These are phyloP conservation scores for Pachyuromys duprasi DNA, from an alignment of 2,797 vertebrate genomes.

Conservation along the genomic window DNA sequence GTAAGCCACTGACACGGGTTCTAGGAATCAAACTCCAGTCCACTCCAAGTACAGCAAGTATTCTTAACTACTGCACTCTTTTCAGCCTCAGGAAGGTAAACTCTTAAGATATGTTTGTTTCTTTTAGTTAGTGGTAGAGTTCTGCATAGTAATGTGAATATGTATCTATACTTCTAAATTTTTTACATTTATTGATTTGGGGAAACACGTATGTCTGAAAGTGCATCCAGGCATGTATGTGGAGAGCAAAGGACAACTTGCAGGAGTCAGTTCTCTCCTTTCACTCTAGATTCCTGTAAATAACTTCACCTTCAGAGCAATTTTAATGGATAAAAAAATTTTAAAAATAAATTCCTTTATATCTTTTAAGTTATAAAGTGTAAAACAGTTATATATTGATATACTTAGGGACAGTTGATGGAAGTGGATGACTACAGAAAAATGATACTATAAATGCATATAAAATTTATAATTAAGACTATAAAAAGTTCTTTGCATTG, in stretches of 20 bases:
- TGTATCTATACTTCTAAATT: background rate
- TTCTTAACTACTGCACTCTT: background rate
- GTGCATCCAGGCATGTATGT: background rate
- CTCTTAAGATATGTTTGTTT: background rate
- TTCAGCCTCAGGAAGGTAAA: background rate
- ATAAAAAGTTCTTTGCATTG: slow-evolving; percentile 16
- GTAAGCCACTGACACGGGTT: background rate
- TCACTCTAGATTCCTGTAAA: background rate
- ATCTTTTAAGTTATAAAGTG: background rate
- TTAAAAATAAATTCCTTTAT: background rate
- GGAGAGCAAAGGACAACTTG: background rate
- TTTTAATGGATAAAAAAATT: background rate
- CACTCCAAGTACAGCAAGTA: background rate
- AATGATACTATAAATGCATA: background rate
- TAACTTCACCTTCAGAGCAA: background rate
- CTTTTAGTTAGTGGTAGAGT: background rate
- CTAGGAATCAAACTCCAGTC: background rate
- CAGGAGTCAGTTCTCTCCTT: background rate
- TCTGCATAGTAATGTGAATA: background rate
- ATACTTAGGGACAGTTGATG: background rate
- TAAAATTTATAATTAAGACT: slow-evolving; percentile 2
- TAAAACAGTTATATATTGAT: background rate
- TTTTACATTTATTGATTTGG: background rate
- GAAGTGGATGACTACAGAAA: background rate
- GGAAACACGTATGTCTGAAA: background rate